Base-by-base conservation (phyloP, 2,113 vertebrate species). In the Anoplopoma fimbria region DNA sequence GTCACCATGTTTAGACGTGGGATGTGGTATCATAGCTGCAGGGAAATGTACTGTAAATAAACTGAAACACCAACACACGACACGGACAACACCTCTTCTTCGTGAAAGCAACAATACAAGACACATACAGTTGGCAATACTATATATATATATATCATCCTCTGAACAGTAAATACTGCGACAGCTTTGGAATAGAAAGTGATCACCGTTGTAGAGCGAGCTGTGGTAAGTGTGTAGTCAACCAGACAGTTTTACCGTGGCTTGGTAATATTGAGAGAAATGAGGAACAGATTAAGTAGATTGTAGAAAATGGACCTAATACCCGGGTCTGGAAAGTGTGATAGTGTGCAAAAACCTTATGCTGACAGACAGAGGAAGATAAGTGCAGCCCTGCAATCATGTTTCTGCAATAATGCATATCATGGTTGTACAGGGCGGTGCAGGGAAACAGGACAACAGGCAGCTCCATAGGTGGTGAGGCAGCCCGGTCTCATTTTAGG, bases 351-450 rank as follows among this genome's bases (percentile, higher is more conserved):
- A 38, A 78, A 77, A 31, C 51, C 38, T n/a, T 45, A 13, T 57
- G 64, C 67, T 74, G 86, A 88, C 77, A 82, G 79, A 75, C 68
- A 70, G 68, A n/a, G 60, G 14, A 29, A 78, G 77, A 90, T 85
- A 90, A 85, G 68, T 79, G 68, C 63, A 76, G 60, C 75, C 5
- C 29, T 49, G 75, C 68, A 86, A 63, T 81, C 81, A 81, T 42
- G 51, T 78, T 57, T 78, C 53, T 17, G 45, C 69, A 73, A 29
- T 69, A 69, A 79, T 65, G 62, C 69, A 81, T 75, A 76, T 83
- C 61, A 53, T 77, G 34, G 47, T 49, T 81, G 42, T 10, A 23
- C 63, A 69, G 42, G 10, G 40, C 12, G 51, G 77, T 58, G 65
- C 69, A 70, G 61, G 47, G 76, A 53, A 69, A 25, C 76, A 78